Percentiles rank a stretch among this genome's conserved stretches.
Evolutionary conservation across 2,888 invertebrate species (phyloP).

Genomic region (Perdita meconis): DNA sequence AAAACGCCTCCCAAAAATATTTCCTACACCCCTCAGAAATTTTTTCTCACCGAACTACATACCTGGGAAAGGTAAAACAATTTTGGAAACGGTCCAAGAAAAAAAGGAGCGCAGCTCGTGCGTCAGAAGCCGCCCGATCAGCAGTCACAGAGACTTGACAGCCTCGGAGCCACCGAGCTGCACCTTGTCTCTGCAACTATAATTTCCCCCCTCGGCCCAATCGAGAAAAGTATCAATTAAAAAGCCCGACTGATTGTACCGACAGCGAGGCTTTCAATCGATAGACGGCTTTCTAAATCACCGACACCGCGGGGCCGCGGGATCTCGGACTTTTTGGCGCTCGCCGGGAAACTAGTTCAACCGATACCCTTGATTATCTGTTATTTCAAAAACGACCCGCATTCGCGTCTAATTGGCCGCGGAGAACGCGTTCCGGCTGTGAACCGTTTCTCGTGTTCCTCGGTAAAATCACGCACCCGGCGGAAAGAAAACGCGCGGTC

Average conservation of each 20-base stretch:
- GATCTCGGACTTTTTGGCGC: slow-evolving; percentile 8
- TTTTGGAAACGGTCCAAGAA: too few species aligned
- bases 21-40: too few species aligned
- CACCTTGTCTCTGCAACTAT: too few species aligned
- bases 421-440: neutral
- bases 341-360: slow-evolving; percentile 7
- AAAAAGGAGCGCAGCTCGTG: too few species aligned
- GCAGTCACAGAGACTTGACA: neutral
- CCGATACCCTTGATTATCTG: slow-evolving; percentile 14
- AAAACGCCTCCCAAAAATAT: too few species aligned
- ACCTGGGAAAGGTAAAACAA: too few species aligned
- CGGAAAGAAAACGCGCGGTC: neutral
- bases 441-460: neutral
- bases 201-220: neutral
- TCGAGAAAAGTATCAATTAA: neutral
- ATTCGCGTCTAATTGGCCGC: neutral
- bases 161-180: too few species aligned
- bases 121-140: too few species aligned
- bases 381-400: neutral
- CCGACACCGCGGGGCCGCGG: slow-evolving; percentile 21
- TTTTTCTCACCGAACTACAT: too few species aligned
- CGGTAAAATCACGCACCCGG: neutral
- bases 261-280: slow-evolving; percentile 11
- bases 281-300: slow-evolving; percentile 27
- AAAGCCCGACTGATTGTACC: neutral